Conservation (phyloP, 2,113 vertebrate species). For the Centropristis striata region DNA sequence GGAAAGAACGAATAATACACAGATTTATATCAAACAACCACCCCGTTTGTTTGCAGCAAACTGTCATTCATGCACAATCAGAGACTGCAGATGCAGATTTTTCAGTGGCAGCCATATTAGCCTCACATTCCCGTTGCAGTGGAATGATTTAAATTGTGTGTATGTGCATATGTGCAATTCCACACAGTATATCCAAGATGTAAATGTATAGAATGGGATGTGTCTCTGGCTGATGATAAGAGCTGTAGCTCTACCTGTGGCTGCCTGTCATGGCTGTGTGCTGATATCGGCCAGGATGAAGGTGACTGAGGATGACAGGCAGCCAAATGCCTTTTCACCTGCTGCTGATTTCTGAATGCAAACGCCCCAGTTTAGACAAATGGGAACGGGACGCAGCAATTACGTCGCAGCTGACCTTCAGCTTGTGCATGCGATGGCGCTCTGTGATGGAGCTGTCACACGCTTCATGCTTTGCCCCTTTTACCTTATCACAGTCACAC, state of each 20-base stretch:
- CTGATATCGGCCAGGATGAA: constrained; percentile 53
- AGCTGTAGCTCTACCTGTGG: constrained; percentile 27
- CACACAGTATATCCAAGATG: background rate
- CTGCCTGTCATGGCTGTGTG: constrained; percentile 23
- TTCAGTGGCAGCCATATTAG: background rate
- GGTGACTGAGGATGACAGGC: constrained; percentile 76
- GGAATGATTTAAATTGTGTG: background rate
- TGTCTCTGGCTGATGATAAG: constrained; percentile 23
- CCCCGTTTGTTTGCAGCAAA: background rate
- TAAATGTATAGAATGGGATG: background rate
- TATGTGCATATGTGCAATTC: background rate
- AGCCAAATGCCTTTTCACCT: constrained; percentile 72
- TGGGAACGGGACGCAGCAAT: constrained; percentile 45
- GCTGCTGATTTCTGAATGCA: constrained; percentile 62
- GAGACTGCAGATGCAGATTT: background rate
- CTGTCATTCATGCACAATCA: background rate
- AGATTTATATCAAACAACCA: background rate
- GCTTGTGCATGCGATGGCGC: constrained; percentile 5
- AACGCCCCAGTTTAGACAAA: constrained; percentile 66
- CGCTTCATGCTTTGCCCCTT: constrained; percentile 44
- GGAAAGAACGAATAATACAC: too few species aligned
- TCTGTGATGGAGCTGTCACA: constrained; percentile 67
- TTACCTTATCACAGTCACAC: constrained; percentile 23
- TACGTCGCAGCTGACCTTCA: constrained; percentile 71
- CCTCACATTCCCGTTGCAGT: background rate